A percentile compares a stretch with the other conserved stretches of the same genome.
Conservation (phyloP, 2,797 vertebrate species). For the Otolemur crassicaudatus region DNA sequence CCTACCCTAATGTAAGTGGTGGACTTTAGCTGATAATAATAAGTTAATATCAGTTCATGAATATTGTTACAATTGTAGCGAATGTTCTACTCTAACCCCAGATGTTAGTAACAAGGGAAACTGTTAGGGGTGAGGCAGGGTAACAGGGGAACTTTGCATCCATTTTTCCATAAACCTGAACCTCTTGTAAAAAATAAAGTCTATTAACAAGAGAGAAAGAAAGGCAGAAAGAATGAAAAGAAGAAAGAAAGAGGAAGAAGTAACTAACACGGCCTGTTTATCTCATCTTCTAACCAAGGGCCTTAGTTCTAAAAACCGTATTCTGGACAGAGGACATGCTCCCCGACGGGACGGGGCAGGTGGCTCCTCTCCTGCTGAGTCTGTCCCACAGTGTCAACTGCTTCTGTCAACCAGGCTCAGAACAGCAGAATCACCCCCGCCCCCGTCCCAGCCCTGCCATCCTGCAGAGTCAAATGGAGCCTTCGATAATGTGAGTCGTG, state of each 20-base stretch:
- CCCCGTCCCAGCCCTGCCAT: not conserved
- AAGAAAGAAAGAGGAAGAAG: not conserved
- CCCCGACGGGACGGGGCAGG: not conserved
- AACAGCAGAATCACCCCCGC: not conserved
- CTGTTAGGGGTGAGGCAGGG: not conserved
- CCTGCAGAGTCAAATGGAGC: not conserved
- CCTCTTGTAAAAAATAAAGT: not conserved
- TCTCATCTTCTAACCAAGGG: not conserved
- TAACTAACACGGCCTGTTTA: not conserved
- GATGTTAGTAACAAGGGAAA: not conserved
- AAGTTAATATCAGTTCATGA: not conserved
- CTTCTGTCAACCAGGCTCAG: not conserved
- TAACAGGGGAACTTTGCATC: not conserved
- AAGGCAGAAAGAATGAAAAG: not conserved
- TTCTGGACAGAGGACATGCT: too few relatives aligned
- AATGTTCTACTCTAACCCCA: too few relatives aligned
- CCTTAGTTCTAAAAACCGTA: not conserved
- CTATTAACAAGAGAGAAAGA: not conserved
- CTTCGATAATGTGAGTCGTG: not conserved
- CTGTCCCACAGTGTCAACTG: not conserved
- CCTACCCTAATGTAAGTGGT: not conserved
- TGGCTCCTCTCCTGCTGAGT: fast-evolving
- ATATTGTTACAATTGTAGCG: not conserved
- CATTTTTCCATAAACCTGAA: not conserved
- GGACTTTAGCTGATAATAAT: not conserved